Evolutionary conservation across 2,113 vertebrate species (phyloP).

Genomic region (Micronycteris hirsuta): DNA sequence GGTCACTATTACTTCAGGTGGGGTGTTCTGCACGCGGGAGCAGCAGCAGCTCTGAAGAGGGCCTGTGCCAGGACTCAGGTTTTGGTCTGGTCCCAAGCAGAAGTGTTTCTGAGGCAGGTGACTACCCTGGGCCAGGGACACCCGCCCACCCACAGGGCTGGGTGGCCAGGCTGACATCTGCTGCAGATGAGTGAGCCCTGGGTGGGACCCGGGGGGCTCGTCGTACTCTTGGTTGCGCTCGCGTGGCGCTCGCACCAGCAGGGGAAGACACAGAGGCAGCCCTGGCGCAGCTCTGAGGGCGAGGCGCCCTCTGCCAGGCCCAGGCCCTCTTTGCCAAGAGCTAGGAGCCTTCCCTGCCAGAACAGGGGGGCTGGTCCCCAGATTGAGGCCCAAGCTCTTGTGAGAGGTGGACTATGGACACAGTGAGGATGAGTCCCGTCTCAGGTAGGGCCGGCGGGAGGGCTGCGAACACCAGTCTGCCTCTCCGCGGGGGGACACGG

Average conservation of each 20-base stretch:
- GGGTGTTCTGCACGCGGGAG: fast-evolving
- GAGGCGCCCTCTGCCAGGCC: neutral
- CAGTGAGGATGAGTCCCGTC: neutral
- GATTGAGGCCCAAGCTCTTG: fast-evolving
- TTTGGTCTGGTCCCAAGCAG: fast-evolving
- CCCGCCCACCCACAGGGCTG: neutral
- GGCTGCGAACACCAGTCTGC: fast-evolving
- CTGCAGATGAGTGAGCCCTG: fast-evolving
- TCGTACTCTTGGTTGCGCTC: fast-evolving
- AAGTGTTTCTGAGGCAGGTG: neutral
- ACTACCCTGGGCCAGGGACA: neutral
- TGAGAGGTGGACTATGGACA: neutral
- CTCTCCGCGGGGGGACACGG: too few relatives aligned
- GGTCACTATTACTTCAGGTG: fast-evolving
- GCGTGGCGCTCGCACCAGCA: fast-evolving
- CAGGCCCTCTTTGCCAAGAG: fast-evolving
- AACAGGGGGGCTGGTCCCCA: fast-evolving
- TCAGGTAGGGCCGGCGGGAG: fast-evolving
- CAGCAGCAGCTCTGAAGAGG: neutral
- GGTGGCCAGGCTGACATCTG: fast-evolving
- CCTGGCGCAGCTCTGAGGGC: neutral
- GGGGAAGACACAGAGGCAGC: neutral
- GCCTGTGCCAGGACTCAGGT: fast-evolving
- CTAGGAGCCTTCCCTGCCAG: too few relatives aligned
- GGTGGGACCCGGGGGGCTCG: fast-evolving